Percentiles rank a stretch among this genome's conserved stretches.
Conservation (phyloP, 2,888 invertebrate genomes). For the Torymus texanus region DNA sequence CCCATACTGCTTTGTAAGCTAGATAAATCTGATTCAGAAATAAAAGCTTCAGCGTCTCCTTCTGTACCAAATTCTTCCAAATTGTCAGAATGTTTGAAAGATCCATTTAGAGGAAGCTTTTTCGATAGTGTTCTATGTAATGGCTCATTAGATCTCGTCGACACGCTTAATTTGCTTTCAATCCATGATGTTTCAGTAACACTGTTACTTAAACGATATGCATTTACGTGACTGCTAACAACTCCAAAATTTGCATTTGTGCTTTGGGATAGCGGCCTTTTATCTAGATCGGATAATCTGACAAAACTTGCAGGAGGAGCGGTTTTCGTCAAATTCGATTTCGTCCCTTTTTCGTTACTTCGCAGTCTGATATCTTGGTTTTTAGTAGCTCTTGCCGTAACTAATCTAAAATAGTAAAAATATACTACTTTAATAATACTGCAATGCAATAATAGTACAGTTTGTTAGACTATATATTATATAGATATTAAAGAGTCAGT, state of each 20-base stretch:
- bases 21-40: constrained; percentile 76
- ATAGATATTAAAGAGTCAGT: too few species aligned
- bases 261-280: constrained; percentile 77
- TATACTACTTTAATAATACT: not conserved
- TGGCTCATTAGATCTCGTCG: constrained; percentile 79
- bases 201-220: constrained; percentile 81
- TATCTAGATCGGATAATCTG: constrained; percentile 87
- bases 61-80: constrained; percentile 61
- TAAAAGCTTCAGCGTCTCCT: constrained; percentile 69
- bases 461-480: not conserved
- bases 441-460: not conserved
- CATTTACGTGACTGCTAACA: constrained; percentile 64
- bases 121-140: constrained; percentile 64
- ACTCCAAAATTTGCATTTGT: constrained; percentile 62
- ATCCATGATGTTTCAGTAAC: constrained; percentile 84
- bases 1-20: constrained; percentile 77
- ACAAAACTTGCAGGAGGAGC: constrained; percentile 78
- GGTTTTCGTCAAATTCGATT: constrained; percentile 53
- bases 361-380: constrained; percentile 14
- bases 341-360: constrained; percentile 36
- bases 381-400: not conserved
- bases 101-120: constrained; percentile 61
- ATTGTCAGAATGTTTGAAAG: constrained; percentile 66
- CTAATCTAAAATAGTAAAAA: constrained; percentile 6
- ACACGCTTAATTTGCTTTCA: constrained; percentile 79